These are phyloP conservation scores for Menura novaehollandiae DNA, from an alignment of 2,113 vertebrate genomes.

Conservation along the genomic window DNA sequence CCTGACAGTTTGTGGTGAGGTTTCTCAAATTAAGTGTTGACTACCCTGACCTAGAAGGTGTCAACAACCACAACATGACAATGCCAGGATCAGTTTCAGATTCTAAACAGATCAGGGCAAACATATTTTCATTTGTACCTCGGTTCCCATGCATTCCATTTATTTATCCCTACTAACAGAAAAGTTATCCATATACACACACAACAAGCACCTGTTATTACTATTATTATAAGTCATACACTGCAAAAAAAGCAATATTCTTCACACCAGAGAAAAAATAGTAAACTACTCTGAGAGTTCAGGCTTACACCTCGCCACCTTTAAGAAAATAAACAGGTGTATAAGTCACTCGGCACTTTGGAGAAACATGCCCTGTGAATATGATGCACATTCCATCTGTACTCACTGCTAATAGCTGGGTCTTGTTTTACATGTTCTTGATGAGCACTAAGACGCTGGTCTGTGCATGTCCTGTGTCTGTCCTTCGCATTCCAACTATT, in stretches of 20 bases:
- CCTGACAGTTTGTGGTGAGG: not conserved
- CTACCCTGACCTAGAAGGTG: not conserved
- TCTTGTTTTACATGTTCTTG: not conserved
- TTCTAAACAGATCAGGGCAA: not conserved
- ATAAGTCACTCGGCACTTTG: not conserved
- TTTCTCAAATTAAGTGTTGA: not conserved
- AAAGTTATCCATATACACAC: not conserved
- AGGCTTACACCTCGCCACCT: not conserved
- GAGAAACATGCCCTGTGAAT: not conserved
- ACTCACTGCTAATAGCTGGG: not conserved
- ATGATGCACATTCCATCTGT: fast-evolving
- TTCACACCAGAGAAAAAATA: not conserved
- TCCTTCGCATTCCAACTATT: not conserved
- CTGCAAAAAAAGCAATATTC: not conserved
- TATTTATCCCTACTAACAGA: not conserved
- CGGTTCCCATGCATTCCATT: not conserved
- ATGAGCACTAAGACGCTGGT: not conserved
- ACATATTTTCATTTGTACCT: not conserved
- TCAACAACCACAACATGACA: not conserved
- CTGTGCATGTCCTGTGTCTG: not conserved
- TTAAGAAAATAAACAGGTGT: not conserved
- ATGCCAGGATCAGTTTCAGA: not conserved
- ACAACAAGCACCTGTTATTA: not conserved
- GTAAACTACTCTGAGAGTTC: not conserved
- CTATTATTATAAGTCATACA: not conserved